Conservation (phyloP, 2,113 vertebrate species). For the Pycnonotus jocosus region DNA sequence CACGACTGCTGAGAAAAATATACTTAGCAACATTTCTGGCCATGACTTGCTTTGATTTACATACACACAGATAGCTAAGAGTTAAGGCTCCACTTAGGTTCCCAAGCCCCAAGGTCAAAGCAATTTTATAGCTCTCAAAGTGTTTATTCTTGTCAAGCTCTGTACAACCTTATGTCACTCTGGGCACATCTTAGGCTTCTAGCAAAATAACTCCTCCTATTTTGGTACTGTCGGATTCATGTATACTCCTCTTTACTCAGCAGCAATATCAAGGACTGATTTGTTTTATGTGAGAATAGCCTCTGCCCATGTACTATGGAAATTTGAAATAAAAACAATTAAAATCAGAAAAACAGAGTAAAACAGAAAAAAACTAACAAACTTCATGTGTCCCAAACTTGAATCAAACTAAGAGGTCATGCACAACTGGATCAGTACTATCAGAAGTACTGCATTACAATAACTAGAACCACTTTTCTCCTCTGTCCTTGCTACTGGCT, state of each 20-base stretch:
- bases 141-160: conserved; percentile 28
- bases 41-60: background rate
- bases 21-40: background rate
- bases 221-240: background rate
- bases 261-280: background rate
- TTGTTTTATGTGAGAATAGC: background rate
- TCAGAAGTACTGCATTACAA: background rate
- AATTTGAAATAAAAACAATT: background rate
- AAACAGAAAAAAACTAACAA: background rate
- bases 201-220: background rate
- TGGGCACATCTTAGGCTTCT: background rate
- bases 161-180: background rate
- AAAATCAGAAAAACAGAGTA: background rate
- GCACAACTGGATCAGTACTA: background rate
- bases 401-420: background rate
- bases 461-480: background rate
- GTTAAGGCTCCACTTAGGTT: background rate
- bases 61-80: background rate
- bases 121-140: background rate
- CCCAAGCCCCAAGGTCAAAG: conserved; percentile 23
- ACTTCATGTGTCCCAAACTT: background rate
- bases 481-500: background rate
- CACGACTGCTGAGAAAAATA: background rate
- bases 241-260: background rate
- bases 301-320: background rate